Evolutionary conservation across 30 jellyfish, hydroid and myxozoan genomes (phyloP).

Genomic region (Chrysaora quinquecirrha): DNA sequence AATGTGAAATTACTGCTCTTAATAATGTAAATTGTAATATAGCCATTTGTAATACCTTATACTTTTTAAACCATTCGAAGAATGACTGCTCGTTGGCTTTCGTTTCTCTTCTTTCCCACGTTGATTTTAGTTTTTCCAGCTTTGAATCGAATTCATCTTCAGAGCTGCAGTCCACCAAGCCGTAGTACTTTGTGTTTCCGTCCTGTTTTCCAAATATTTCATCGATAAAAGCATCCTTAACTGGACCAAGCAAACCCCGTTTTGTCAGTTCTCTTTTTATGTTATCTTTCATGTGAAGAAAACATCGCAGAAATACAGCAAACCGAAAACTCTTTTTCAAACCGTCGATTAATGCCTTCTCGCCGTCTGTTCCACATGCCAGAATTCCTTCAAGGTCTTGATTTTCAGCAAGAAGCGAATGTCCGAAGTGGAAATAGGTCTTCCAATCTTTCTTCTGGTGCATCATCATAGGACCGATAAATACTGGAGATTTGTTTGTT

Average conservation of each 20-base stretch:
- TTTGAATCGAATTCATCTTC: background rate
- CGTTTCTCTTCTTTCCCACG: conserved; percentile 20
- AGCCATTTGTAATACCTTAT: conserved; percentile 2
- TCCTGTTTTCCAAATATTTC: conserved; percentile 25
- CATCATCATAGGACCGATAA: conserved; percentile 56
- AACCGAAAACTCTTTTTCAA: conserved; percentile 4
- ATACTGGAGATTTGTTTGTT: conserved; percentile 25
- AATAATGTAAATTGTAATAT: no score
- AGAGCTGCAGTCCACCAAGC: conserved; percentile 14
- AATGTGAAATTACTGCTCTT: no score
- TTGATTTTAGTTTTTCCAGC: background rate
- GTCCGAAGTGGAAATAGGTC: conserved; percentile 44
- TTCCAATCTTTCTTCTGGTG: conserved; percentile 41
- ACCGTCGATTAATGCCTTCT: background rate
- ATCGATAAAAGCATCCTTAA: background rate
- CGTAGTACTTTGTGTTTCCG: conserved; percentile 34
- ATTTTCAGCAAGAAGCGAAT: conserved; percentile 12
- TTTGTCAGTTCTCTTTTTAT: conserved; percentile 18
- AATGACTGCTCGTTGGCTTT: no score
- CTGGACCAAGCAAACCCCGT: background rate
- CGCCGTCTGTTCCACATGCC: conserved; percentile 60
- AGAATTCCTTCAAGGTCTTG: conserved; percentile 11
- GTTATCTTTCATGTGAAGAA: conserved; percentile 53
- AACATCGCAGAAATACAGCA: conserved; percentile 32
- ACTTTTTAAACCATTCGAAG: conserved; percentile 15